Conservation (phyloP, 2,113 vertebrate species). For the Mobula birostris region DNA sequence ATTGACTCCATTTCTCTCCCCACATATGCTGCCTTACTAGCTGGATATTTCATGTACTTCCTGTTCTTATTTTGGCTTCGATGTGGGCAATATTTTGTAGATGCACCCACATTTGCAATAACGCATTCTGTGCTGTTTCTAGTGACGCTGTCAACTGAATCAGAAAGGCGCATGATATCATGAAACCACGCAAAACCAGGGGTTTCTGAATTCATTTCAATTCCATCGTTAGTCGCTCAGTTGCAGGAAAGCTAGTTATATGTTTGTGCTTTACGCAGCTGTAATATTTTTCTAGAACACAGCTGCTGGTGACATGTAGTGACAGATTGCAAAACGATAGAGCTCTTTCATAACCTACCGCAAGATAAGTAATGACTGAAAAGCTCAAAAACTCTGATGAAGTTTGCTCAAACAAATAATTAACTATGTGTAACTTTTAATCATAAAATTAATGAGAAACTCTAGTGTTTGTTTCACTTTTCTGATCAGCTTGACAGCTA, state of each 20-base stretch:
- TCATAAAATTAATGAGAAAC: not conserved
- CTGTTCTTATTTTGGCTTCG: too few species aligned
- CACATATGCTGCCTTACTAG: too few species aligned
- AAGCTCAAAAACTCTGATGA: not conserved
- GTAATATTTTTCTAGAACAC: not conserved
- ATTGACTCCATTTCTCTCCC: too few species aligned
- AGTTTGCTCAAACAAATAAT: constrained; percentile 28
- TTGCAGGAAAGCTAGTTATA: not conserved
- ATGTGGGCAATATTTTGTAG: too few species aligned
- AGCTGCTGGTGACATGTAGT: not conserved
- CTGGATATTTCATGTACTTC: too few species aligned
- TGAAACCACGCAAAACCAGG: too few species aligned
- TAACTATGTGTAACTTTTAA: constrained; percentile 10
- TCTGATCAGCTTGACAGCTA: not conserved
- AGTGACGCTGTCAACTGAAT: not conserved
- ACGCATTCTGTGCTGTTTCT: not conserved
- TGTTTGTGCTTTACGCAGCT: not conserved
- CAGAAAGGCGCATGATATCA: too few species aligned
- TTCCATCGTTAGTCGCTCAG: not conserved
- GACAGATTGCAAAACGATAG: not conserved
- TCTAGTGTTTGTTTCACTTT: not conserved
- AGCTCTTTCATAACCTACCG: too few species aligned
- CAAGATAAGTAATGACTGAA: not conserved
- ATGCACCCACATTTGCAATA: too few species aligned
- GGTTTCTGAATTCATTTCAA: not conserved